Percentiles rank a stretch among this genome's conserved stretches.
Evolutionary conservation across 2,797 vertebrate genomes (phyloP).

Genomic region (Gadopsis marmoratus): DNA sequence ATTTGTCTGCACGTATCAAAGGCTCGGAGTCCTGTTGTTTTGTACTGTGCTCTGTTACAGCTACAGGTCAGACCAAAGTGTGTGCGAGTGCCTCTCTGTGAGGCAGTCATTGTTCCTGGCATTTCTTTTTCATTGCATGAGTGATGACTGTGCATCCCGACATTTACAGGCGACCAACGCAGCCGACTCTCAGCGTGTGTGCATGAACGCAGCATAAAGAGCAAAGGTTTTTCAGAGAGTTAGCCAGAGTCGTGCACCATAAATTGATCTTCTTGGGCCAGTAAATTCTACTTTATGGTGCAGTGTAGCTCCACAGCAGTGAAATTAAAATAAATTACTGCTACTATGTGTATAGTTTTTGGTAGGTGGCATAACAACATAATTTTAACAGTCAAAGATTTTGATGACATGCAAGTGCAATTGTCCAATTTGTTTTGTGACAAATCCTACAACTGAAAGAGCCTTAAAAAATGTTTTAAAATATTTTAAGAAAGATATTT

Average conservation of each 20-base stretch:
- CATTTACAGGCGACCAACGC: slow-evolving; percentile 32
- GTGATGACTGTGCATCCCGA: slow-evolving; percentile 11
- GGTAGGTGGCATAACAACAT: neutral
- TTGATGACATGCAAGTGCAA: neutral
- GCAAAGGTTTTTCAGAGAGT: slow-evolving; percentile 27
- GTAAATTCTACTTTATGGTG: neutral
- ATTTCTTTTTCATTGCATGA: slow-evolving; percentile 35
- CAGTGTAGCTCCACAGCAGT: neutral
- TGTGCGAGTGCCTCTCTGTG: slow-evolving; percentile 3
- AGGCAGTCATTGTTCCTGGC: slow-evolving; percentile 13
- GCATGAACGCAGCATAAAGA: slow-evolving; percentile 1
- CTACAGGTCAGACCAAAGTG: slow-evolving; percentile 9
- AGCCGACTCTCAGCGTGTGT: neutral
- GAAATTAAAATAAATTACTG: neutral
- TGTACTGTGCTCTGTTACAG: slow-evolving; percentile 3
- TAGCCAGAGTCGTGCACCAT: neutral
- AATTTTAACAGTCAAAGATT: neutral
- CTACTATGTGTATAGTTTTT: neutral
- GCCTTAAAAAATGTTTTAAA: too few species aligned
- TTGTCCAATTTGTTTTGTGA: too few species aligned
- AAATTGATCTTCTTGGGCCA: neutral
- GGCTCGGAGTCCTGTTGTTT: slow-evolving; percentile 10
- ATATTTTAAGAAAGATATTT: neutral
- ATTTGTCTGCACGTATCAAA: slow-evolving; percentile 16
- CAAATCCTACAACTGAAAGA: neutral